These are phyloP conservation scores for Babylonia areolata DNA, from an alignment of 1,140 invertebrate genomes.

Conservation along the genomic window DNA sequence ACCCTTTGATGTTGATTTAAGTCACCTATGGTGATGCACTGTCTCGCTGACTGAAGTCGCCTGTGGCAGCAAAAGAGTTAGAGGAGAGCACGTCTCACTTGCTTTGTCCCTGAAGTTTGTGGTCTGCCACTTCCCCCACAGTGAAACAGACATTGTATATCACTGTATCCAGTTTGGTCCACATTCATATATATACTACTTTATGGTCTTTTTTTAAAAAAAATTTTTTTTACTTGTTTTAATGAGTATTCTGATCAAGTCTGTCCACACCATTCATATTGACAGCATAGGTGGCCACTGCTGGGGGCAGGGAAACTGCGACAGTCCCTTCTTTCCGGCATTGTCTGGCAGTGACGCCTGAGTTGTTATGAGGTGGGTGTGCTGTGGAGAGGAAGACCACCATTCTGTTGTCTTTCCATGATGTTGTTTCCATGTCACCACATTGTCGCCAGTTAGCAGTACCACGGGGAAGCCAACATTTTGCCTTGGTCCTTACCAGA, in stretches of 20 bases:
- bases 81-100: constrained; percentile 30
- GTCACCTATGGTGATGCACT: too few relatives aligned
- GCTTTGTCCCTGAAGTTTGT: constrained; percentile 21
- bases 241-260: constrained; percentile 36
- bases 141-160: constrained; percentile 40
- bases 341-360: background rate
- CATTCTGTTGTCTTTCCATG: constrained; percentile 47
- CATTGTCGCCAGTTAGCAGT: background rate
- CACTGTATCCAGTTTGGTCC: constrained; percentile 32
- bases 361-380: constrained; percentile 18
- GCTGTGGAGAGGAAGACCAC: constrained; percentile 38
- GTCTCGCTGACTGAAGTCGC: too few relatives aligned
- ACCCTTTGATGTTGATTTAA: too few relatives aligned
- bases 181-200: constrained; percentile 27
- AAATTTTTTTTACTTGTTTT: too few relatives aligned
- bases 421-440: constrained; percentile 31
- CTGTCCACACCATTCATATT: constrained; percentile 49
- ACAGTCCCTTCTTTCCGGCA: constrained; percentile 49
- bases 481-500: background rate
- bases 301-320: constrained; percentile 29
- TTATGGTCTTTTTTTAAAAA: constrained; percentile 22
- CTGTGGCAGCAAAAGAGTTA: too few relatives aligned
- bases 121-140: background rate
- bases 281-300: constrained; percentile 34
- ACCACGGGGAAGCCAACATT: background rate